Conservation (phyloP, 2,888 invertebrate genomes). For the Abscondita cerata region DNA sequence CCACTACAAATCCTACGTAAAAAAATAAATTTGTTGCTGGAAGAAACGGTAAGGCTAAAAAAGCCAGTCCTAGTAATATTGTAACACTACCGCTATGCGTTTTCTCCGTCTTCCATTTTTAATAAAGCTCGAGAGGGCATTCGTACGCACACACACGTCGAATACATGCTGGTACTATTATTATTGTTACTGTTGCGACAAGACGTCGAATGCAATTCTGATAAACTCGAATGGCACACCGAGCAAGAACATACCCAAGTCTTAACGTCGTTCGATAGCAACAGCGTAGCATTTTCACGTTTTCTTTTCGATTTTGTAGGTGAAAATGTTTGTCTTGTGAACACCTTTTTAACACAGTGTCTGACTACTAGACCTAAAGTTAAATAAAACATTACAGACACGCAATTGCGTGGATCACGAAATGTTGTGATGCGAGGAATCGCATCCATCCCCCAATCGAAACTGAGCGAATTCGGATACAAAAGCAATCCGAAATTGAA, state of each 20-base stretch:
- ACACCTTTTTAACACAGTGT: conserved; percentile 35
- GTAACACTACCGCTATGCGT: conserved; percentile 29
- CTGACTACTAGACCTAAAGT: conserved; percentile 47
- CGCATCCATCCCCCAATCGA: conserved; percentile 99
- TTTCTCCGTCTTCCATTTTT: conserved; percentile 15
- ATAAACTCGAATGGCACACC: conserved; percentile 72
- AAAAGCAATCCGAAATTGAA: conserved; percentile 88
- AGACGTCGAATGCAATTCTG: conserved; percentile 71
- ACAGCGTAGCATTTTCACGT: conserved; percentile 20
- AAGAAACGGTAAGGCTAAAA: conserved; percentile 90
- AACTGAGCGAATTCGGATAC: conserved; percentile 88
- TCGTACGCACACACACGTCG: conserved; percentile 60
- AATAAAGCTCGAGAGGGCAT: conserved; percentile 28
- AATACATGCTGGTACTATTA: conserved; percentile 66
- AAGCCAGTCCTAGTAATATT: conserved; percentile 70
- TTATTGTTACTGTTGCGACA: conserved; percentile 78
- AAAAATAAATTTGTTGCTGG: conserved; percentile 96
- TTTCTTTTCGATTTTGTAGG: conserved; percentile 23
- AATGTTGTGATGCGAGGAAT: conserved; percentile 83
- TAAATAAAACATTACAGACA: conserved; percentile 78
- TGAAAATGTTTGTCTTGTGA: conserved; percentile 14
- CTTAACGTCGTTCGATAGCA: conserved; percentile 28
- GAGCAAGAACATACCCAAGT: conserved; percentile 64
- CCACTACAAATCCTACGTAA: conserved; percentile 98
- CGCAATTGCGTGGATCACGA: conserved; percentile 80